Conservation (phyloP, 2,113 vertebrate genomes). For the Cryptomyrus ogoouensis region DNA sequence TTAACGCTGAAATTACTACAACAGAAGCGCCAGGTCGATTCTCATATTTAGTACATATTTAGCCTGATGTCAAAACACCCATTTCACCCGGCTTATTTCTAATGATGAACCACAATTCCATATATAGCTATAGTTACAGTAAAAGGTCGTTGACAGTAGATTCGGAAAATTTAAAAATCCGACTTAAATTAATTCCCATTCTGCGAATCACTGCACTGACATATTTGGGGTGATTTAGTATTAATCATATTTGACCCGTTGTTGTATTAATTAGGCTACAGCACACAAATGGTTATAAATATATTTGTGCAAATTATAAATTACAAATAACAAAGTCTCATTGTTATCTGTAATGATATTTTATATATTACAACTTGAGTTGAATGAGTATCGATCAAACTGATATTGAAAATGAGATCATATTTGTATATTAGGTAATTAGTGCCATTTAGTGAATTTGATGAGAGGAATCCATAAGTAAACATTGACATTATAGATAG, state of each 20-base stretch:
- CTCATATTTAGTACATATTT: neutral
- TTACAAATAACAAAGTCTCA: neutral
- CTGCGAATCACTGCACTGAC: neutral
- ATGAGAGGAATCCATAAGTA: neutral
- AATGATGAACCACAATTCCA: neutral
- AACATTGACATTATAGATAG: neutral
- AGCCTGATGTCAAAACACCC: neutral
- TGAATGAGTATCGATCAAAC: neutral
- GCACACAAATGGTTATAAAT: neutral
- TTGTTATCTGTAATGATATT: neutral
- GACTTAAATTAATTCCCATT: neutral
- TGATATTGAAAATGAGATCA: neutral
- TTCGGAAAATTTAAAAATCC: neutral
- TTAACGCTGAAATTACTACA: neutral
- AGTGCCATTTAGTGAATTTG: neutral
- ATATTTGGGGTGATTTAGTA: neutral
- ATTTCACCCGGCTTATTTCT: neutral
- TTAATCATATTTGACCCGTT: neutral
- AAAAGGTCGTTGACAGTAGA: neutral
- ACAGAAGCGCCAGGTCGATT: neutral
- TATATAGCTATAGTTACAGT: neutral
- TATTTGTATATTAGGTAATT: neutral
- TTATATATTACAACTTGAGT: neutral
- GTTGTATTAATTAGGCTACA: neutral
- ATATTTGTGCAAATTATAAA: neutral